Percentiles rank a stretch among this genome's conserved stretches.
Conservation (phyloP, 2,113 vertebrate species). For the Ochotona princeps region DNA sequence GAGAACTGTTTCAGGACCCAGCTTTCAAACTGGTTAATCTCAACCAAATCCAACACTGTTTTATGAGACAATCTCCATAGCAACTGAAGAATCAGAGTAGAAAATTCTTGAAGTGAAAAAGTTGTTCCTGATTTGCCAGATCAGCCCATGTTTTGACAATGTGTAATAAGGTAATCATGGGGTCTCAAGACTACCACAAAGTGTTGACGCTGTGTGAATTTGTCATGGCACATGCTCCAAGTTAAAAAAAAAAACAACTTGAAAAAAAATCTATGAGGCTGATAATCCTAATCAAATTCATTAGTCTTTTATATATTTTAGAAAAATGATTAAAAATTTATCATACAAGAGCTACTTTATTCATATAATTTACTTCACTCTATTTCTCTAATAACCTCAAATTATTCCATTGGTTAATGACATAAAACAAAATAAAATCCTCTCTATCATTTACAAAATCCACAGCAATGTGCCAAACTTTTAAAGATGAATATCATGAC, state of each 20-base stretch:
- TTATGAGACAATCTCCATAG: constrained; percentile 65
- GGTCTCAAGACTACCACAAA: constrained; percentile 54
- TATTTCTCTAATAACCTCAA: not conserved
- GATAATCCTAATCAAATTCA: constrained; percentile 53
- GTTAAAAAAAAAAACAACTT: constrained; percentile 3
- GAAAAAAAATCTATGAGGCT: not conserved
- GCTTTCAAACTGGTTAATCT: constrained; percentile 11
- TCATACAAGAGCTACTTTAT: not conserved
- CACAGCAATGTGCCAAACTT: not conserved
- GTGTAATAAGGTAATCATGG: constrained; percentile 67
- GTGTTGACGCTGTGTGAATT: constrained; percentile 60
- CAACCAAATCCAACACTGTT: constrained; percentile 57
- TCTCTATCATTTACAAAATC: constrained; percentile 21
- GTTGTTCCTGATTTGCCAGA: constrained; percentile 68
- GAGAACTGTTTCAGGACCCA: constrained; percentile 15
- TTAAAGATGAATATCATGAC: not conserved
- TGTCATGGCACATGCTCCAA: constrained; percentile 51
- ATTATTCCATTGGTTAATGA: constrained; percentile 5
- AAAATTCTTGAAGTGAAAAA: constrained; percentile 64
- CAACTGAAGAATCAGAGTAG: constrained; percentile 55
- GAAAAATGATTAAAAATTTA: constrained; percentile 19
- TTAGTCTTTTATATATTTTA: constrained; percentile 58
- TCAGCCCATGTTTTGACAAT: constrained; percentile 66
- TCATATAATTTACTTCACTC: not conserved
- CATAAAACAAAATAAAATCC: constrained; percentile 51